Conservation (phyloP, 2,888 invertebrate species). For the Bellardia bayeri region DNA sequence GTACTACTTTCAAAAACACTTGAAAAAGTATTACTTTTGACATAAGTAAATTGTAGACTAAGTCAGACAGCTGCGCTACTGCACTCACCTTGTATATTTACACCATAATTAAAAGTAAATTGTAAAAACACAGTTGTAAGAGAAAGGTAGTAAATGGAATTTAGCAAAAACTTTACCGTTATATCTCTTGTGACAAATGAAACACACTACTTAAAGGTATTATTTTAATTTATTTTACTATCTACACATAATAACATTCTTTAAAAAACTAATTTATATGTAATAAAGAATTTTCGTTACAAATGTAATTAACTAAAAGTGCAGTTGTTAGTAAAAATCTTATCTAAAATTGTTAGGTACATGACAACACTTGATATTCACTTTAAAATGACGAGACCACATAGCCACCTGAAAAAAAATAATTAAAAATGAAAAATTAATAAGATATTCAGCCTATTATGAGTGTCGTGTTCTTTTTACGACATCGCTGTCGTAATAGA, state of each 20-base stretch:
- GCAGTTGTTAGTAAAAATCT: constrained; percentile 64
- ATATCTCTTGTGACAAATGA: background rate
- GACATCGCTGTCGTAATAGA: too few relatives aligned
- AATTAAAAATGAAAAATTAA: constrained; percentile 1
- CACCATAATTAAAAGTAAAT: background rate
- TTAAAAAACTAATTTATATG: constrained; percentile 35
- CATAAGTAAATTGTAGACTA: too few relatives aligned
- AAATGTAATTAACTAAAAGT: constrained; percentile 50
- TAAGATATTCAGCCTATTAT: too few relatives aligned
- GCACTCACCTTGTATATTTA: too few relatives aligned
- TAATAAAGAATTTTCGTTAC: constrained; percentile 52
- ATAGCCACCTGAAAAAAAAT: constrained; percentile 76
- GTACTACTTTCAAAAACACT: too few relatives aligned
- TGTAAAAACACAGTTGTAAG: background rate
- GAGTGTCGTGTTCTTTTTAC: too few relatives aligned
- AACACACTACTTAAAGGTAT: background rate
- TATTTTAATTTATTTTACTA: constrained; percentile 57
- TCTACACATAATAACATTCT: constrained; percentile 61
- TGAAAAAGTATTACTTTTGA: too few relatives aligned
- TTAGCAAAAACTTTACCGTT: background rate
- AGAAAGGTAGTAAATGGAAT: background rate
- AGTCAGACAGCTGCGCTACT: too few relatives aligned
- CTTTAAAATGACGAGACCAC: constrained; percentile 80
- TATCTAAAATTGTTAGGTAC: constrained; percentile 75
- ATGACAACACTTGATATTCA: constrained; percentile 81